Evolutionary conservation across 2,888 invertebrate species (phyloP), one percentile per base, ranked within the genome.

Genomic region (Charanyca ferruginea): DNA sequence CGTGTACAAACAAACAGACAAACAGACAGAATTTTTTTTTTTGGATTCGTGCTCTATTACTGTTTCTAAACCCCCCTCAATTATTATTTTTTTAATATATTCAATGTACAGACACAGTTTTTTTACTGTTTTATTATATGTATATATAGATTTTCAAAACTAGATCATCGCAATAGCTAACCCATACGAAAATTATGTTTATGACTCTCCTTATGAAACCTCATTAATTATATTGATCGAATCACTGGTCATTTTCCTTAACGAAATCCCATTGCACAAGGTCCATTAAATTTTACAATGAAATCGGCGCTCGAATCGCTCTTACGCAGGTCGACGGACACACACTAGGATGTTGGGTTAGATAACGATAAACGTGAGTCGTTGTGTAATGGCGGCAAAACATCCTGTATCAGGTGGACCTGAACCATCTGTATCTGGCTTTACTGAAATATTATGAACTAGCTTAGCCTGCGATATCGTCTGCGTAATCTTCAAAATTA

Each of bases 341-440:
- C 74, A 66, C 67, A 79, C 64, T 70, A 89, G 89, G 90, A 90
- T 87, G 81, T 71, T 11, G 42, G 70, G 79, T 88, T 86, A 83
- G 79, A 84, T 85, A 86, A 88, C 80, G 35, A 38, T 53, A 65
- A 79, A 80, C 73, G 75, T 77, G 71, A 73, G 65, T 70, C 83
- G 73, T 74, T 71, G 49, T 49, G 75, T 18, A 75, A 75, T 49
- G 42, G 35, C 23, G 42, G 38, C 22, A 55, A 58, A 47, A 44
- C 38, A 63, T 32, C 66, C 49, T 23, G 55, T 1, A 13, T 41
- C 53, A 23, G 48, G 32, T 55, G 22, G n/a, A 49, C 54, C 58
- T 16, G 18, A 44, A 52, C 7, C 16, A 35, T 44, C 35, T 45
- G 44, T 22, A 52, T 48, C 51, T 32, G 7, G 49, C 57, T 18